phyloP scores from a whole-genome alignment of 2,888 invertebrate species.

The Thalpophila matura region DNA sequence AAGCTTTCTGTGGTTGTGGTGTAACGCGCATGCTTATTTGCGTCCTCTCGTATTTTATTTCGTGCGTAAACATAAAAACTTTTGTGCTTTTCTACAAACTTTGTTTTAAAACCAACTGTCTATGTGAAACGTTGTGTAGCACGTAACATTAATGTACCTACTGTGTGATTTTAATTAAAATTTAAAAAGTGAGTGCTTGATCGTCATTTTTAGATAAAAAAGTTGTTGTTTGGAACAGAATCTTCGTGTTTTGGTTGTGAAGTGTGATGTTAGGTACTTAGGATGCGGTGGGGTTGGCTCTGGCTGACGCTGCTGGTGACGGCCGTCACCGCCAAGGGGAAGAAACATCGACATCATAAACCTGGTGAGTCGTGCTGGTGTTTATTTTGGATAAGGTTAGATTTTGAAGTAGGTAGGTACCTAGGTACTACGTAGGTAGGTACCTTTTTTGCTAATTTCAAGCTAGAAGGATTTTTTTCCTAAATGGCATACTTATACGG shows the following conservation, averaged over 20 bases:
- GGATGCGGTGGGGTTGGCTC: slow-evolving; percentile 78
- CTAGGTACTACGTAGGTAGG: no score
- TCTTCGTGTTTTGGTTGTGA: slow-evolving; percentile 56
- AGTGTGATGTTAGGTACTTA: slow-evolving; percentile 73
- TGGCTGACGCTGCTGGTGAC: slow-evolving; percentile 75
- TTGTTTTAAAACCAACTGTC: neutral
- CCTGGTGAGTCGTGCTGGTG: slow-evolving; percentile 77
- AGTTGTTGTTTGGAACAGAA: slow-evolving; percentile 54
- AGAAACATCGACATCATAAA: slow-evolving; percentile 83
- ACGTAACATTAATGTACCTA: slow-evolving; percentile 5
- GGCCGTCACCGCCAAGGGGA: slow-evolving; percentile 78
- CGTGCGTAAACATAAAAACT: slow-evolving; percentile 58
- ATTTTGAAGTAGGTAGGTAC: neutral
- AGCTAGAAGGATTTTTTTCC: no score
- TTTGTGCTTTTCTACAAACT: slow-evolving; percentile 26
- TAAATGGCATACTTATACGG: no score
- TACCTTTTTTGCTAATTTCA: no score
- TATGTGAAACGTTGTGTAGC: neutral
- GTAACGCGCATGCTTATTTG: slow-evolving; percentile 32
- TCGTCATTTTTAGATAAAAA: slow-evolving; percentile 50
- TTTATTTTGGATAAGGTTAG: neutral
- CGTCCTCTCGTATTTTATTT: slow-evolving; percentile 55
- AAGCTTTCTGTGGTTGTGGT: slow-evolving; percentile 55
- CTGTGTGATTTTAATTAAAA: slow-evolving; percentile 8
- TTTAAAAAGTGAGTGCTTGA: slow-evolving; percentile 37